Evolutionary conservation across 2,888 invertebrate genomes (phyloP).

Genomic region (Brenthis hecate): DNA sequence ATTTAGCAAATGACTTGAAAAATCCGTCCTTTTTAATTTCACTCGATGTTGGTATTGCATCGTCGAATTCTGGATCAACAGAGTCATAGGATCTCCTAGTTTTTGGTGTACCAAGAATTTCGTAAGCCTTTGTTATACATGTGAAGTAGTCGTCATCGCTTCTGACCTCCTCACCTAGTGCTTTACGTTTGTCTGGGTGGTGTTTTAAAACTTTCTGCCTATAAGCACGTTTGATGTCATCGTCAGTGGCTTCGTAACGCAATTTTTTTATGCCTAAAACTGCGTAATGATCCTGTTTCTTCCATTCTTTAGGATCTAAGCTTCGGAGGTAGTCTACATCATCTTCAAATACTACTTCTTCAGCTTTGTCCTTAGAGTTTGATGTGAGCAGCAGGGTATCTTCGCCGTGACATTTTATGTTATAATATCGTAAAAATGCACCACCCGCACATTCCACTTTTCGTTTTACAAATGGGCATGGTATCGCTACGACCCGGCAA

Average conservation of each 20-base stretch:
- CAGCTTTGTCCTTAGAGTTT: conserved; percentile 69
- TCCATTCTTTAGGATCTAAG: conserved; percentile 98
- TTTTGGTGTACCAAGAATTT: conserved; percentile 90
- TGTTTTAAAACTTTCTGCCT: conserved; percentile 89
- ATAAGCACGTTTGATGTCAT: conserved; percentile 97
- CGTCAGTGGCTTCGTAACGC: conserved; percentile 93
- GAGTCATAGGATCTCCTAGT: conserved; percentile 97
- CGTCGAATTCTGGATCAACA: conserved; percentile 96
- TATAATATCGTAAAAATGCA: conserved; percentile 75
- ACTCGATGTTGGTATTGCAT: conserved; percentile 89
- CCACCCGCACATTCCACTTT: conserved; percentile 80
- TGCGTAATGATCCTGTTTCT: conserved; percentile 98
- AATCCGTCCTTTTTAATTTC: conserved; percentile 91
- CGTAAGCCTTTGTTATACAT: conserved; percentile 98
- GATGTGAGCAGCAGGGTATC: conserved; percentile 70
- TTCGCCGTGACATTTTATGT: conserved; percentile 75
- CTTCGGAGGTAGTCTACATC: conserved; percentile 92
- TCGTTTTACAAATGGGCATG: conserved; percentile 61
- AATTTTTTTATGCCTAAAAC: conserved; percentile 94
- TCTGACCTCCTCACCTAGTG: conserved; percentile 92
- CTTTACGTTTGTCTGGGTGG: conserved; percentile 99
- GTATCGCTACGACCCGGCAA: conserved; percentile 62
- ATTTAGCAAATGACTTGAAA: conserved; percentile 85
- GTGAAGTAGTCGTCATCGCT: conserved; percentile 98
- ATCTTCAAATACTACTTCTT: conserved; percentile 81